These are phyloP conservation scores for Cephus cinctus DNA, from an alignment of 1,140 invertebrate species.

Conservation along the genomic window DNA sequence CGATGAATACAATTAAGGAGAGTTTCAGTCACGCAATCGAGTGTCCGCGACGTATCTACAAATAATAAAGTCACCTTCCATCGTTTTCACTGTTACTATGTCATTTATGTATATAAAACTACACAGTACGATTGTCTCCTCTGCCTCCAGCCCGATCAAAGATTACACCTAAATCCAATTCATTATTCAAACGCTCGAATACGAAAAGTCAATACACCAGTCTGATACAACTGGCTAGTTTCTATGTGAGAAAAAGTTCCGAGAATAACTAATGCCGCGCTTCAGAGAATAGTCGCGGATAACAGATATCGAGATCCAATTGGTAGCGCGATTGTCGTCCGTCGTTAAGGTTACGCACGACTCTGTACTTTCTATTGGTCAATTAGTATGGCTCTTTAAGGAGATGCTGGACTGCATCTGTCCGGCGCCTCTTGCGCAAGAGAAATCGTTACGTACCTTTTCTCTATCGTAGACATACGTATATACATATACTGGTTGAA, in stretches of 20 bases:
- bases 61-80: too few species aligned
- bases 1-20: slow-evolving; percentile 6
- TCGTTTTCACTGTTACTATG: too few species aligned
- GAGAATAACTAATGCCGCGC: not conserved
- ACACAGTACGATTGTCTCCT: too few species aligned
- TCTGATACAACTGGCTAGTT: too few species aligned
- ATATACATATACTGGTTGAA: too few species aligned
- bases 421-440: slow-evolving; percentile 24
- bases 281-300: not conserved
- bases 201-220: slow-evolving; percentile 6
- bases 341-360: not conserved
- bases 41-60: too few species aligned
- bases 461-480: too few species aligned
- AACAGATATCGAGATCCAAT: slow-evolving; percentile 2
- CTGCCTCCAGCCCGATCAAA: slow-evolving; percentile 16
- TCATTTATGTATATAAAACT: too few species aligned
- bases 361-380: slow-evolving; percentile 42
- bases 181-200: slow-evolving; percentile 11
- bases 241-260: not conserved
- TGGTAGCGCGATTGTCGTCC: not conserved
- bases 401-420: slow-evolving; percentile 17
- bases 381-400: slow-evolving; percentile 42
- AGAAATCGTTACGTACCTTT: slow-evolving; percentile 28
- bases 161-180: slow-evolving; percentile 8
- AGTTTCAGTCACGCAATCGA: slow-evolving; percentile 10